These are phyloP conservation scores for Pterocles burchelli DNA, from an alignment of 2,113 vertebrate species.

Conservation along the genomic window DNA sequence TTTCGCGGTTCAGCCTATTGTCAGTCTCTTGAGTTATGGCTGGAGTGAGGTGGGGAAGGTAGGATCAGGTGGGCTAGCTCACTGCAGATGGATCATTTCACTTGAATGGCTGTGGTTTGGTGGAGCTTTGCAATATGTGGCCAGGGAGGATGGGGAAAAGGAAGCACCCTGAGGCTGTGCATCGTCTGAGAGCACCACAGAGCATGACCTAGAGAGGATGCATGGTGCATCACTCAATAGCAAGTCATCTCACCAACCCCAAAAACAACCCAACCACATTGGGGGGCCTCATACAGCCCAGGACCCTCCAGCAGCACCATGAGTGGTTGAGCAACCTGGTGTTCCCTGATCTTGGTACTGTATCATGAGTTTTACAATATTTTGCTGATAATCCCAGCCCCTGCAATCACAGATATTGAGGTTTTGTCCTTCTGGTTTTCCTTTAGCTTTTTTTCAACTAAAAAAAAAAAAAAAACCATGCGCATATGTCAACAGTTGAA, in stretches of 20 bases:
- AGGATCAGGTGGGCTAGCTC: background rate
- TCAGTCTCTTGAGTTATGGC: background rate
- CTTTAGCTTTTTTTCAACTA: background rate
- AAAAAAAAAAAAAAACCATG: too few relatives aligned
- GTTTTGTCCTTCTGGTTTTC: background rate
- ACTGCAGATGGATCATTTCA: background rate
- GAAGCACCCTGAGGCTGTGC: background rate
- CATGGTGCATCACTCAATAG: background rate
- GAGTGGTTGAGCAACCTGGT: background rate
- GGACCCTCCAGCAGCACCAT: background rate
- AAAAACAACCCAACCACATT: background rate
- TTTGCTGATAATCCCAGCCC: background rate
- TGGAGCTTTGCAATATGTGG: background rate
- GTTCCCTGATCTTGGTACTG: background rate
- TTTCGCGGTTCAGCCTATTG: background rate
- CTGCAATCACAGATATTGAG: background rate
- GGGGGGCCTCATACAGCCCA: background rate
- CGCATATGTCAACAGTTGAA: rapidly evolving
- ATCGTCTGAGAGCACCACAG: background rate
- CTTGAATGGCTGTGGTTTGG: background rate
- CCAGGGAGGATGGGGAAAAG: background rate
- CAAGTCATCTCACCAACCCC: background rate
- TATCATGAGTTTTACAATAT: background rate
- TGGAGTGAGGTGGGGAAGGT: background rate
- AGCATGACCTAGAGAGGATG: background rate